Conservation (phyloP, 2,113 vertebrate species). For the Capricornis sumatraensis region DNA sequence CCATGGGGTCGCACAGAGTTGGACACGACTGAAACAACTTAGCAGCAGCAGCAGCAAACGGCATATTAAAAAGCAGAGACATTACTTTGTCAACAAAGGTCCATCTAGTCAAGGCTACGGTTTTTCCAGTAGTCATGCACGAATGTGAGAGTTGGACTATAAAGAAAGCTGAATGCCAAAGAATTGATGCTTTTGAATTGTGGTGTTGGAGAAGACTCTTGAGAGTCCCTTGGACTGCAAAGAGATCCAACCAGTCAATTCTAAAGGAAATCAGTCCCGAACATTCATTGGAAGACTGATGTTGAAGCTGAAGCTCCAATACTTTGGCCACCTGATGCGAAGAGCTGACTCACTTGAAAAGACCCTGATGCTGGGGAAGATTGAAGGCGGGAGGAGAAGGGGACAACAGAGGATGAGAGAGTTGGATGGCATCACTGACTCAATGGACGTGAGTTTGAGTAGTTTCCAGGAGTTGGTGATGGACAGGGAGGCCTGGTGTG, state of each 20-base stretch:
- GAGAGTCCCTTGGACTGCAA: not conserved
- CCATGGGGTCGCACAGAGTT: not conserved
- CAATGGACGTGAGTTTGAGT: not conserved
- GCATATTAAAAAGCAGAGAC: not conserved
- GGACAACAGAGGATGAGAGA: not conserved
- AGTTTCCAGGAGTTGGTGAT: not conserved
- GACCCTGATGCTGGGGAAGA: not conserved
- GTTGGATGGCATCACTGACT: not conserved
- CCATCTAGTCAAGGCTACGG: not conserved
- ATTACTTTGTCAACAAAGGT: not conserved
- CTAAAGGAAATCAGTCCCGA: not conserved
- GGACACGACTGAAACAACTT: not conserved
- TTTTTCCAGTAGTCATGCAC: not conserved
- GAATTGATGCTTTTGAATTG: not conserved
- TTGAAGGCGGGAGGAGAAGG: accelerated
- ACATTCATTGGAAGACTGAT: not conserved
- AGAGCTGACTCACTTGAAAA: not conserved
- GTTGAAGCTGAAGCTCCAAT: not conserved
- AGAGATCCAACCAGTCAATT: not conserved
- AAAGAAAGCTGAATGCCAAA: not conserved
- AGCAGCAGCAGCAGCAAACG: not conserved
- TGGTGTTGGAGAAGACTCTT: not conserved
- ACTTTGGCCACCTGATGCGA: not conserved
- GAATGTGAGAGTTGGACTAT: not conserved
- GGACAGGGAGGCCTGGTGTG: not conserved